These are phyloP conservation scores for Sussaba pulchella DNA, from an alignment of 2,888 invertebrate genomes.

Conservation along the genomic window DNA sequence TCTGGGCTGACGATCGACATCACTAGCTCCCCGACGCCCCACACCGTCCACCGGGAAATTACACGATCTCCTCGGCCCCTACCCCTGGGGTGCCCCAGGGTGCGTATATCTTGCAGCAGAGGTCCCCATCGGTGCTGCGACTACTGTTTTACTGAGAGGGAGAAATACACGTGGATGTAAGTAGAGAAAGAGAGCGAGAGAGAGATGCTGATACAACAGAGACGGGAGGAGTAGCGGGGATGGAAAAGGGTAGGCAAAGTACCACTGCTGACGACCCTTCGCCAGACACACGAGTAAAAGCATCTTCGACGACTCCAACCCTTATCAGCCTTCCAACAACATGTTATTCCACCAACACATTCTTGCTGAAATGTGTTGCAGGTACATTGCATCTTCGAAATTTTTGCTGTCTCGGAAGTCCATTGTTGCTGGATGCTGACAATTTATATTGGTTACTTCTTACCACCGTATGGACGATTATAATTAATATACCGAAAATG, in stretches of 20 bases:
- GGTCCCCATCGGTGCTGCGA: slow-evolving; percentile 38
- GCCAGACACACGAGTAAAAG: slow-evolving; percentile 65
- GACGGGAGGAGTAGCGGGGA: slow-evolving; percentile 33
- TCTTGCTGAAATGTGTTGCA: no score
- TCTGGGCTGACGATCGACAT: slow-evolving; percentile 73
- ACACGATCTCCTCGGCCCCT: slow-evolving; percentile 75
- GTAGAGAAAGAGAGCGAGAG: slow-evolving; percentile 50
- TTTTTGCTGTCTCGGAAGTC: no score
- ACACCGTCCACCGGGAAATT: slow-evolving; percentile 82
- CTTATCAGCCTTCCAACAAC: slow-evolving; percentile 74
- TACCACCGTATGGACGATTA: no score
- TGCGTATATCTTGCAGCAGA: slow-evolving; percentile 55
- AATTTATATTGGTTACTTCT: no score
- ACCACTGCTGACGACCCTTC: slow-evolving; percentile 71
- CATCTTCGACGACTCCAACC: slow-evolving; percentile 73
- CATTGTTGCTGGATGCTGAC: no score
- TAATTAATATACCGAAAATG: no score
- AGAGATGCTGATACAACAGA: slow-evolving; percentile 26
- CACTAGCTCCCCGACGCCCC: slow-evolving; percentile 73
- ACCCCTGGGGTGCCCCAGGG: slow-evolving; percentile 60
- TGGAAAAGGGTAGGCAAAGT: slow-evolving; percentile 69
- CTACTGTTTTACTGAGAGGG: slow-evolving; percentile 72
- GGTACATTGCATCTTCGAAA: no score
- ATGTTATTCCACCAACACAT: no score
- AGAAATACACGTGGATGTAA: no score